These are phyloP conservation scores for Aramus guarauna DNA, from an alignment of 2,113 vertebrate genomes.

Conservation along the genomic window DNA sequence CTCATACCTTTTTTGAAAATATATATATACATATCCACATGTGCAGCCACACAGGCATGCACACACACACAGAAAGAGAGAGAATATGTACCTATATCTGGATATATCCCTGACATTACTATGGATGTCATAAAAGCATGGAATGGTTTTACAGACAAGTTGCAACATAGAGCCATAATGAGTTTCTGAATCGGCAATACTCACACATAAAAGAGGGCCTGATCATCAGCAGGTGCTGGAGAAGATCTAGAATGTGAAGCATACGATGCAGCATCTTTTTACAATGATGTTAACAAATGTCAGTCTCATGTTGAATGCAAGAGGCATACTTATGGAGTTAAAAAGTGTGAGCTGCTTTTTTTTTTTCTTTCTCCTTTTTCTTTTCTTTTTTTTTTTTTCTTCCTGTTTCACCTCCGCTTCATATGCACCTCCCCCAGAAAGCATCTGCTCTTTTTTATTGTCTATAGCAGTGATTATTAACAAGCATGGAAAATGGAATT, in stretches of 20 bases:
- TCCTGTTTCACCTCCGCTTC: conserved; percentile 28
- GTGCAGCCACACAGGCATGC: background rate
- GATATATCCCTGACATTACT: conserved; percentile 73
- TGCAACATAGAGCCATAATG: conserved; percentile 73
- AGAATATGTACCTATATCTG: conserved; percentile 72
- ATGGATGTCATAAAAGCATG: conserved; percentile 67
- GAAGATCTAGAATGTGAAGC: conserved; percentile 97
- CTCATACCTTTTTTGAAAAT: background rate
- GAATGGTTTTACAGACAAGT: conserved; percentile 73
- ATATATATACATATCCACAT: background rate
- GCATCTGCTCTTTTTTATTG: conserved; percentile 67
- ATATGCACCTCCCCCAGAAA: conserved; percentile 68
- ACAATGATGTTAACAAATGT: conserved; percentile 81
- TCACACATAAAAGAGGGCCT: conserved; percentile 96
- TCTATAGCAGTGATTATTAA: conserved; percentile 72
- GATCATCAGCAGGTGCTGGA: conserved; percentile 90
- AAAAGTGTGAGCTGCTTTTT: conserved; percentile 62
- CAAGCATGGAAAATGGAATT: conserved; percentile 66
- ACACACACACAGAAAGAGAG: background rate
- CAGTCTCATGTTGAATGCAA: conserved; percentile 77
- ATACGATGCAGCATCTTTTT: conserved; percentile 84
- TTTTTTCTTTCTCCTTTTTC: background rate
- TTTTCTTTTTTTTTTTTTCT: background rate
- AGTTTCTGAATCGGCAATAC: conserved; percentile 85
- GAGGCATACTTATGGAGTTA: conserved; percentile 70